These are phyloP conservation scores for Drosophila differens DNA, from an alignment of 2,888 invertebrate genomes.

Conservation along the genomic window DNA sequence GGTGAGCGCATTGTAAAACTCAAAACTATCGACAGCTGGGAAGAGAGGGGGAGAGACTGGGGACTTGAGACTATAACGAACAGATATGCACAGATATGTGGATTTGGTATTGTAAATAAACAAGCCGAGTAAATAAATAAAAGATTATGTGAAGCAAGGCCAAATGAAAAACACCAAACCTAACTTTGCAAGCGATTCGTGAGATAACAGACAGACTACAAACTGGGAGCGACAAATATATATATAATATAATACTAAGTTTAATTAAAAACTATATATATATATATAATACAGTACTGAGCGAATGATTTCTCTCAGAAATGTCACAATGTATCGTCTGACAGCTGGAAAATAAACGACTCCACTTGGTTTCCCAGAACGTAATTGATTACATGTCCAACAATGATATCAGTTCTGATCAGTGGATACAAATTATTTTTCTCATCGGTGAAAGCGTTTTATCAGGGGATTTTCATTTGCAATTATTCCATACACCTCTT, in stretches of 20 bases:
- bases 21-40: conserved; percentile 63
- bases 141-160: conserved; percentile 36
- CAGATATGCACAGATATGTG: neutral
- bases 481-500: neutral
- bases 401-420: neutral
- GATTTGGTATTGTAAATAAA: neutral
- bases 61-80: neutral
- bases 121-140: conserved; percentile 49
- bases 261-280: neutral
- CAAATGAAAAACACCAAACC: conserved; percentile 23
- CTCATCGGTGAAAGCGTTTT: neutral
- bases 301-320: neutral
- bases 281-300: neutral
- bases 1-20: conserved; percentile 55
- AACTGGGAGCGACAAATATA: neutral
- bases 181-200: conserved; percentile 38
- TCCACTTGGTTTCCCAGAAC: neutral
- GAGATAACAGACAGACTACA: neutral
- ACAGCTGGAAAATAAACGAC: neutral
- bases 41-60: conserved; percentile 30
- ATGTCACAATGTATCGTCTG: neutral
- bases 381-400: neutral
- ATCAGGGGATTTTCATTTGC: neutral
- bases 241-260: neutral
- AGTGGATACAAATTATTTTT: neutral